These are phyloP conservation scores for Cephus rjabovi DNA, from an alignment of 2,888 invertebrate species.

Conservation along the genomic window DNA sequence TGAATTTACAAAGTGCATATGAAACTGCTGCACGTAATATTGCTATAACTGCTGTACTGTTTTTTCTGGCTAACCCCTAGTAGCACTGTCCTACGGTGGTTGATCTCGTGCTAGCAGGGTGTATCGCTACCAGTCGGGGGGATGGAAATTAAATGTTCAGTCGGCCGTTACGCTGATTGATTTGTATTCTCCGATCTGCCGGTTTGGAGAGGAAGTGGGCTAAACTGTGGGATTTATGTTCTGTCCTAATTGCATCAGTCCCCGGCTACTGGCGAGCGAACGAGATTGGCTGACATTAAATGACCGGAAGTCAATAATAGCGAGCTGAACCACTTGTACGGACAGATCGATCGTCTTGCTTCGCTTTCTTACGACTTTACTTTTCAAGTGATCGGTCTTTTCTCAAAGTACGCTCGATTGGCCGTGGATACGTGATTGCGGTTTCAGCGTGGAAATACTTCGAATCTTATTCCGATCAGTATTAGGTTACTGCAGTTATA, in stretches of 20 bases:
- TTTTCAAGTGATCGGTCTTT: no score
- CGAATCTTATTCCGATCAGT: no score
- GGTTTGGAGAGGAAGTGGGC: conserved; percentile 57
- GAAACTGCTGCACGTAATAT: neutral
- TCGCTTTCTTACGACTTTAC: no score
- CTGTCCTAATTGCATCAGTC: conserved; percentile 61
- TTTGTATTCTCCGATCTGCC: conserved; percentile 62
- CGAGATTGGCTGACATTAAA: neutral
- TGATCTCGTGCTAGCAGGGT: neutral
- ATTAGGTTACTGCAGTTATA: no score
- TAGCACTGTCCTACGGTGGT: neutral
- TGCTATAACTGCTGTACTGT: neutral
- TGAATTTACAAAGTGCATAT: conserved; percentile 16
- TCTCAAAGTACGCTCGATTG: no score
- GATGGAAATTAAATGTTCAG: conserved; percentile 65
- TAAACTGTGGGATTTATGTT: conserved; percentile 64
- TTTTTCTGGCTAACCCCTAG: neutral
- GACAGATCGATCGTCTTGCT: no score
- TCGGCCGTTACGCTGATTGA: conserved; percentile 64
- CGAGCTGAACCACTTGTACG: no score
- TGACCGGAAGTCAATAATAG: no score
- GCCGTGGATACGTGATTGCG: no score
- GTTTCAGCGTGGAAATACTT: no score
- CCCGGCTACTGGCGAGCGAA: conserved; percentile 34
- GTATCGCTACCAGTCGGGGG: conserved; percentile 24